Evolutionary conservation across 2,888 invertebrate genomes (phyloP).

Genomic region (Himalopsyche japonica): DNA sequence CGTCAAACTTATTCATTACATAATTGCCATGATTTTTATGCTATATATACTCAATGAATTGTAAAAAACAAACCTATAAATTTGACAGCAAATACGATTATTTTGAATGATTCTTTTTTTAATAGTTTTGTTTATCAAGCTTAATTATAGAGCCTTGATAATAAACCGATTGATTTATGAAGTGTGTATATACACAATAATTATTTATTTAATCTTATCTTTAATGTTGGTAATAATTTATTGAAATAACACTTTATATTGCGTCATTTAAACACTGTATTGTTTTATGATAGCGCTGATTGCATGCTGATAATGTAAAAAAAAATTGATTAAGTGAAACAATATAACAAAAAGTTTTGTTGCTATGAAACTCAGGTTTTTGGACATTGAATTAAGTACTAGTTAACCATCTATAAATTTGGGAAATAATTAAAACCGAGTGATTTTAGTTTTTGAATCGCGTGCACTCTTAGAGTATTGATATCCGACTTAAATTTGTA

Average conservation of each 20-base stretch:
- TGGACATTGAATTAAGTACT: no score
- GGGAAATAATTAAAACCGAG: no score
- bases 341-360: no score
- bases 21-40: not conserved
- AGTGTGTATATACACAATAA: not conserved
- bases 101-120: not conserved
- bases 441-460: no score
- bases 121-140: not conserved
- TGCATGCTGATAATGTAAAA: not conserved
- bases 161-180: not conserved
- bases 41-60: not conserved
- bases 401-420: no score
- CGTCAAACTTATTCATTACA: not conserved
- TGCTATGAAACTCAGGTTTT: no score
- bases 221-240: not conserved
- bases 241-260: not conserved
- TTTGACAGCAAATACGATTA: not conserved
- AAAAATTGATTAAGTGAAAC: no score
- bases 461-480: no score
- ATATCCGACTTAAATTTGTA: no score
- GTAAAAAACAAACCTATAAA: not conserved
- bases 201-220: not conserved
- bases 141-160: not conserved
- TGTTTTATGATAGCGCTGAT: not conserved
- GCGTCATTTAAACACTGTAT: not conserved